Conservation (phyloP, 2,113 vertebrate genomes). For the Poicephalus meyeri region DNA sequence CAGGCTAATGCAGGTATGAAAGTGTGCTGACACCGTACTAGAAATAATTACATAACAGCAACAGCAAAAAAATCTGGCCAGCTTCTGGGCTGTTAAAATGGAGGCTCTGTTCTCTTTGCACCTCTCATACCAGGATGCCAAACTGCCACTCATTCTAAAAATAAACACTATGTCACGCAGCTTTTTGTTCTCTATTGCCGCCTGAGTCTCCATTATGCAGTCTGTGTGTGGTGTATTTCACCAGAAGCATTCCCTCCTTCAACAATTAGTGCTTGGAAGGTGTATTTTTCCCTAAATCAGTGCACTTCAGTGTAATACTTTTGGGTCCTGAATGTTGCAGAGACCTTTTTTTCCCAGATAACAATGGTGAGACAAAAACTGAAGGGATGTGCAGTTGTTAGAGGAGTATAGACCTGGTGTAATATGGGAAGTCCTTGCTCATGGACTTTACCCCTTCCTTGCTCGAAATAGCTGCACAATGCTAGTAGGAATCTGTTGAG, state of each 20-base stretch:
- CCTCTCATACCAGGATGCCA: neutral
- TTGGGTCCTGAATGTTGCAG: neutral
- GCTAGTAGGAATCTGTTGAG: neutral
- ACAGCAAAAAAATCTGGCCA: neutral
- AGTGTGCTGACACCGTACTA: neutral
- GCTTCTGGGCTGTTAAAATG: neutral
- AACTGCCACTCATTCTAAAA: slow-evolving; percentile 1
- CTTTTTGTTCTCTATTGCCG: neutral
- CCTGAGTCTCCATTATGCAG: neutral
- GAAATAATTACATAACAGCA: neutral
- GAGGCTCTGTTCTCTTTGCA: neutral
- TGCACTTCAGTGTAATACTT: neutral
- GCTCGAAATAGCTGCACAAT: neutral
- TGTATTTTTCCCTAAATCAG: neutral
- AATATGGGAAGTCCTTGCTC: neutral
- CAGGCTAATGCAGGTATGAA: neutral
- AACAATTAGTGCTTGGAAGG: neutral
- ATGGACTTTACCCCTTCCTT: neutral
- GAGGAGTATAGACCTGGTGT: neutral
- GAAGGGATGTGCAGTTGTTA: neutral
- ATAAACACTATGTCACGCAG: neutral
- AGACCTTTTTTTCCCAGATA: neutral
- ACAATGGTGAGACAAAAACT: neutral
- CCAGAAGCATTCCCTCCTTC: neutral
- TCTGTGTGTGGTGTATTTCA: neutral